A percentile compares a stretch with the other conserved stretches of the same genome.
These are phyloP conservation scores for Rhyzopertha dominica DNA, from an alignment of 1,140 invertebrate genomes.

Conservation along the genomic window DNA sequence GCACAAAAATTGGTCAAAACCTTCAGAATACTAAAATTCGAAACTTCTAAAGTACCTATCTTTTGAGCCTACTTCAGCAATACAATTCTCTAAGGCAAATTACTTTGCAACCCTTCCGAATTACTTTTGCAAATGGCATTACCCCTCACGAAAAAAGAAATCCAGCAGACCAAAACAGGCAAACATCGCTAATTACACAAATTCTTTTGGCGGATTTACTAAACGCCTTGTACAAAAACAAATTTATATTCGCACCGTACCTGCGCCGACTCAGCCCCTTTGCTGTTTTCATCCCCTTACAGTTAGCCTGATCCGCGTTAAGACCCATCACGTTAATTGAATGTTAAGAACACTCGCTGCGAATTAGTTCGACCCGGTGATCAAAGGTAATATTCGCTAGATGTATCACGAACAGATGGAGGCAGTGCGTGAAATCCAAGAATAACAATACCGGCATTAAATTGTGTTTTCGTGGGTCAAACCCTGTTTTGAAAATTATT, in stretches of 20 bases:
- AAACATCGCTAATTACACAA: slow-evolving; percentile 12
- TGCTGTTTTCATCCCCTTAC: slow-evolving; percentile 14
- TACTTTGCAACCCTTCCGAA: too few species aligned
- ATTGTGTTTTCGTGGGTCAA: not conserved
- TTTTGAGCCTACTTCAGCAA: too few species aligned
- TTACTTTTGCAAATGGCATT: too few species aligned
- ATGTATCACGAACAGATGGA: slow-evolving; percentile 19
- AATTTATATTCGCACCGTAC: slow-evolving; percentile 14
- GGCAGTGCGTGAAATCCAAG: not conserved
- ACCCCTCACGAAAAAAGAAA: too few species aligned
- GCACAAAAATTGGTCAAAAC: too few species aligned
- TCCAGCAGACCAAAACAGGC: too few species aligned
- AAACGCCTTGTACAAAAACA: slow-evolving; percentile 13
- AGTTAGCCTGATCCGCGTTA: slow-evolving; percentile 8
- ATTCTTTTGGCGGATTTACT: slow-evolving; percentile 12
- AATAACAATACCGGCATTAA: not conserved
- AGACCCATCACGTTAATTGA: slow-evolving; percentile 25
- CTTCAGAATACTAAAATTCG: too few species aligned
- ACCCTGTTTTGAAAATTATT: not conserved
- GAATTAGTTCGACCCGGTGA: slow-evolving; percentile 19
- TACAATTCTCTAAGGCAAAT: too few species aligned
- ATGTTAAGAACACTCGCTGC: slow-evolving; percentile 24
- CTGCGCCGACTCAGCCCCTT: slow-evolving; percentile 14
- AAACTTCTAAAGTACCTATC: too few species aligned
- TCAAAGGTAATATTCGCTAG: slow-evolving; percentile 24